Evolutionary conservation across 92 coral and sea anemone genomes (phyloP).

Genomic region (Isaurus tuberculatus): DNA sequence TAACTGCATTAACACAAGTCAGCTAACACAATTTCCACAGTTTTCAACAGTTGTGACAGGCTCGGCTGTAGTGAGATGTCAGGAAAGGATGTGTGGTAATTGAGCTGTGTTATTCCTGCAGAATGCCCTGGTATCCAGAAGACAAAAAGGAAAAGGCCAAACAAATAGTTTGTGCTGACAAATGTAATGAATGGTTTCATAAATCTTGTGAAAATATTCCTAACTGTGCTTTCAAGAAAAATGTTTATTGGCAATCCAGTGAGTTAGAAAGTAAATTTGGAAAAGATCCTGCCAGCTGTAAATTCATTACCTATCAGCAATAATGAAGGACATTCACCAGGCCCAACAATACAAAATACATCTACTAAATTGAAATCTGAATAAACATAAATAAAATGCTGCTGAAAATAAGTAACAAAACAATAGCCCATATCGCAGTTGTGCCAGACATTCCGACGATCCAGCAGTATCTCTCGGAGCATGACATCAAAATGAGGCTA

Average conservation of each 20-base stretch:
- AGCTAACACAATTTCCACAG: constrained; percentile 28
- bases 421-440: no score
- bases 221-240: constrained; percentile 14
- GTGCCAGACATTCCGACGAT: no score
- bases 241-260: not conserved
- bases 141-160: constrained; percentile 14
- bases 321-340: not conserved
- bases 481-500: no score
- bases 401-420: no score
- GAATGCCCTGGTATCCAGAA: constrained; percentile 33
- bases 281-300: constrained; percentile 3
- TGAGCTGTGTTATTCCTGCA: constrained; percentile 25
- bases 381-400: no score
- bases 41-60: not conserved
- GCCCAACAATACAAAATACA: no score
- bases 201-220: constrained; percentile 17
- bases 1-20: constrained; percentile 9
- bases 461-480: no score
- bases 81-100: not conserved
- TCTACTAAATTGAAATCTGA: no score
- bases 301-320: not conserved
- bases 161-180: constrained; percentile 19
- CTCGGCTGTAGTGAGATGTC: not conserved
- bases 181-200: constrained; percentile 28
- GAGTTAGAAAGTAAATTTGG: not conserved